Conservation (phyloP, 2,113 vertebrate species). For the Pterocles gutturalis region DNA sequence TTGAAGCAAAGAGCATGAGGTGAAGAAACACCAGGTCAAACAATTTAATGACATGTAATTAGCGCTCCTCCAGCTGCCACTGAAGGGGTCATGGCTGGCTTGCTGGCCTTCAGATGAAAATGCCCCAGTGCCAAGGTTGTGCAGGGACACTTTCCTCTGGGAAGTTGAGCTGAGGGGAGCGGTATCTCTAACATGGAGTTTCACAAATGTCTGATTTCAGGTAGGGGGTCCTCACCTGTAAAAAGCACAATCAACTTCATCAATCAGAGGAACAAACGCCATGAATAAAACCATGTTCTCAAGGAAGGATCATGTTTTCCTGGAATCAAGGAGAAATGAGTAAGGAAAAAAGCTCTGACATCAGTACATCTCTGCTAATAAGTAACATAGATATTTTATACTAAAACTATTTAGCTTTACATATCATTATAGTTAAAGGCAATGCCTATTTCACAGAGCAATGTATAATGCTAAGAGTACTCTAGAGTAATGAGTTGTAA, state of each 20-base stretch:
- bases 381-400: neutral
- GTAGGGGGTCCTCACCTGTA: neutral
- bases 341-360: neutral
- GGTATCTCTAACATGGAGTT: neutral
- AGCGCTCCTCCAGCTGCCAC: neutral
- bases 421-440: neutral
- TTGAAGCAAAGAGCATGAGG: neutral
- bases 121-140: fast-evolving
- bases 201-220: neutral
- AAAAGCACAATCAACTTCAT: neutral
- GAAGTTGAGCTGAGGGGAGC: neutral
- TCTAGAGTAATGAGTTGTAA: constrained; percentile 8
- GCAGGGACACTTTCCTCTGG: neutral
- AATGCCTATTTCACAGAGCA: constrained; percentile 6
- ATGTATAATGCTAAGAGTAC: neutral
- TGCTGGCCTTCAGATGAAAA: neutral
- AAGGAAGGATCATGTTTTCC: neutral
- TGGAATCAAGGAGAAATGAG: neutral
- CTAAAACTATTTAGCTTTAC: constrained; percentile 41
- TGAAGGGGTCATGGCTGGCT: neutral
- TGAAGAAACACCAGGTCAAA: neutral
- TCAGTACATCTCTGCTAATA: neutral
- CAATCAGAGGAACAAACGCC: neutral
- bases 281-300: neutral
- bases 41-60: neutral